phyloP scores from a whole-genome alignment of 2,113 vertebrate genomes.

The Phoenicopterus ruber region DNA sequence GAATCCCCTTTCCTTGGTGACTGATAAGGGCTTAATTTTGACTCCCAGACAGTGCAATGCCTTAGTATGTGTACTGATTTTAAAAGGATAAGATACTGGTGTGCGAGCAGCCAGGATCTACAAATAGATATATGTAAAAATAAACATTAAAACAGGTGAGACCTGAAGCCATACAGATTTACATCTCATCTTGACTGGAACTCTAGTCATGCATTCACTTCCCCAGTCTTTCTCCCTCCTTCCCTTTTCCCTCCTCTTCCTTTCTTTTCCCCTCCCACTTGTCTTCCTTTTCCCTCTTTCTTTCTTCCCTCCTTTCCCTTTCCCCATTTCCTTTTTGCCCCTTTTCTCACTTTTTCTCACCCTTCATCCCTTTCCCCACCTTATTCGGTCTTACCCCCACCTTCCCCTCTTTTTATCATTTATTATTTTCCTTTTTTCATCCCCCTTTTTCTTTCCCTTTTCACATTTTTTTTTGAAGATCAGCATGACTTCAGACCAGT shows the following conservation, averaged over 20 bases:
- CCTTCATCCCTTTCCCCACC: background rate
- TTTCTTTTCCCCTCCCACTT: background rate
- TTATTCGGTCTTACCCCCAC: background rate
- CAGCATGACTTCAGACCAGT: background rate
- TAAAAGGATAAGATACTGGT: background rate
- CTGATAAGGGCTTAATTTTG: background rate
- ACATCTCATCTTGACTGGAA: background rate
- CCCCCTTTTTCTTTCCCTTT: background rate
- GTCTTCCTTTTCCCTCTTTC: background rate
- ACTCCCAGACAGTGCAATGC: background rate
- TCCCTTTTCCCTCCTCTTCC: background rate
- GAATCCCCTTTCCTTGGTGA: background rate
- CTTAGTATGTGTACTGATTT: background rate
- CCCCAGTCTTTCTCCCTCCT: background rate
- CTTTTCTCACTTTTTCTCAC: background rate
- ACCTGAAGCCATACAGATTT: background rate
- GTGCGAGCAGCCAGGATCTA: background rate
- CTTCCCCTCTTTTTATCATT: background rate
- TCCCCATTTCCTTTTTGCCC: background rate
- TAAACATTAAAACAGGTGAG: background rate
- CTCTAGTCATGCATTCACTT: background rate
- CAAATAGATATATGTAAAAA: background rate
- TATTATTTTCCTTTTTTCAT: background rate
- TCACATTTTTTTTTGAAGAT: background rate
- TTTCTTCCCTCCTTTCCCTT: background rate